Evolutionary conservation across 2,888 invertebrate genomes (phyloP).

Genomic region (Hyalella azteca): DNA sequence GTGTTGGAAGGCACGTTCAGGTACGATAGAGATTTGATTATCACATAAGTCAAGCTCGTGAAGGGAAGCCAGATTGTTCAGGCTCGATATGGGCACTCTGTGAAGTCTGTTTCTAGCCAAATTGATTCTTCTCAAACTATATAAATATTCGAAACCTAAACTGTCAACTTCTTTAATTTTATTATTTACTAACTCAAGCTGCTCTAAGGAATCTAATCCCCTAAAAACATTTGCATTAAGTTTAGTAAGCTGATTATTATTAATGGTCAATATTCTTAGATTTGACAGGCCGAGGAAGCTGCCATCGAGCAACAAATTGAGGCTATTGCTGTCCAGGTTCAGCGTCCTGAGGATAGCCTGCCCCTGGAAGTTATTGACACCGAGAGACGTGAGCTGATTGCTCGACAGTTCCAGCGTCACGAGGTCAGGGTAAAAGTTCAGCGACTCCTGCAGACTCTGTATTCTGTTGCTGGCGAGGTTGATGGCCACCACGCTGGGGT

Average conservation of each 20-base stretch:
- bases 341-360: constrained; percentile 76
- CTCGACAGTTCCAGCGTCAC: constrained; percentile 80
- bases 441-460: constrained; percentile 76
- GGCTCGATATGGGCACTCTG: constrained; percentile 46
- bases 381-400: constrained; percentile 80
- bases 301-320: constrained; percentile 34
- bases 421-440: constrained; percentile 80
- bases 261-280: constrained; percentile 74
- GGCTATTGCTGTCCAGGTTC: constrained; percentile 75
- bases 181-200: constrained; percentile 78
- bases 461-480: constrained; percentile 85
- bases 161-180: constrained; percentile 76
- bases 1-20: constrained; percentile 53
- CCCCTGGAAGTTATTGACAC: constrained; percentile 80
- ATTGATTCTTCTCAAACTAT: constrained; percentile 61
- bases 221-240: constrained; percentile 78
- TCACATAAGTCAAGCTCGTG: constrained; percentile 51
- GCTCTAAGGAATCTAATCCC: constrained; percentile 75
- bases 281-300: constrained; percentile 42
- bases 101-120: constrained; percentile 49
- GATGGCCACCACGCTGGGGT: constrained; percentile 72
- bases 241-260: constrained; percentile 77
- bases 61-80: constrained; percentile 44
- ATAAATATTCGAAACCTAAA: constrained; percentile 72
- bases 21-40: constrained; percentile 54